phyloP scores from a whole-genome alignment of 2,888 invertebrate genomes.

The Acanthosepion esculentum region DNA sequence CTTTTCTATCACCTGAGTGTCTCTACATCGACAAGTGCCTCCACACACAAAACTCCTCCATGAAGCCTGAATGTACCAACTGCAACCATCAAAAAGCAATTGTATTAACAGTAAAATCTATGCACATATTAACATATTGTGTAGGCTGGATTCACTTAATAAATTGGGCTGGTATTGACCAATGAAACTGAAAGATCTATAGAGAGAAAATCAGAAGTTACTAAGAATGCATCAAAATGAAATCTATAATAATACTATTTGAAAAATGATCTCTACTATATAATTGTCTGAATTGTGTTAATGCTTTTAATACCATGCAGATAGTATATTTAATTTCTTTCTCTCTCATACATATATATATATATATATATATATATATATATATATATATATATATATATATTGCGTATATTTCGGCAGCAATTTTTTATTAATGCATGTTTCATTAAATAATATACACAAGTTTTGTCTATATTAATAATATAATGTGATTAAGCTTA shows the following conservation, averaged over 20 bases:
- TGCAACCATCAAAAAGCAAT: not conserved
- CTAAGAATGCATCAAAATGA: not conserved
- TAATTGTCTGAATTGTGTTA: not conserved
- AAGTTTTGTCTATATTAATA: too few species aligned
- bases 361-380: too few species aligned
- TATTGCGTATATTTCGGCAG: too few species aligned
- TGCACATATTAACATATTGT: not conserved
- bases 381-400: too few species aligned
- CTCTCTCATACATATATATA: too few species aligned
- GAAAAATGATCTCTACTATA: not conserved
- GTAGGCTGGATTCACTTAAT: not conserved
- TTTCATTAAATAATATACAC: too few species aligned
- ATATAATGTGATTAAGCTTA: too few species aligned
- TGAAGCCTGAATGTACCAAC: too few species aligned
- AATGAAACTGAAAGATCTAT: not conserved
- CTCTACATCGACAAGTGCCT: not conserved
- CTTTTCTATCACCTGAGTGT: not conserved
- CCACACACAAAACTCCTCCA: not conserved
- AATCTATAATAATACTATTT: not conserved
- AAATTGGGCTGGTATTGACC: too few species aligned
- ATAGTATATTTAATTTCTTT: too few species aligned
- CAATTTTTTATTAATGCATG: too few species aligned
- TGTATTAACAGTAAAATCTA: not conserved
- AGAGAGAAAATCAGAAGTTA: not conserved
- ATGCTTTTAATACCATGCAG: too few species aligned